Base-by-base conservation (phyloP, 1,140 invertebrate species). In the Anastrepha ludens region DNA sequence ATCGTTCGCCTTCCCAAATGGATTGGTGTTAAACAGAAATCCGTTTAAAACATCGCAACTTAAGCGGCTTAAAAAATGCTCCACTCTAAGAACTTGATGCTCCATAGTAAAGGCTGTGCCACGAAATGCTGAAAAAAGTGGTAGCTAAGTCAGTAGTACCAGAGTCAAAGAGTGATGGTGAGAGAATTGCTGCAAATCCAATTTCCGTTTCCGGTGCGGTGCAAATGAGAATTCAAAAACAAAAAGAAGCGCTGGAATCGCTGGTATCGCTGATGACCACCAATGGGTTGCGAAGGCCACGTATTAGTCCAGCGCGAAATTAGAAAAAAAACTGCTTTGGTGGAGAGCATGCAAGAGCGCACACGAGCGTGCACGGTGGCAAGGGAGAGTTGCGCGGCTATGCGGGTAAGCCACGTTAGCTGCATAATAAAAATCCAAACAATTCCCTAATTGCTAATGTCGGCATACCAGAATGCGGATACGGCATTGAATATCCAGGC, bases 381-480 rank as follows among this genome's bases (percentile, higher is more conserved):
- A 9, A 20, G 74, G 13, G 74, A 17, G 2, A 58, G n/a, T 4
- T 50, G 20, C n/a, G n/a, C 41, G n/a, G 41, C 15, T 81, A 15
- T 50, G 55, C 50, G n/a, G 17, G 47, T 81, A 44, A 58, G 55
- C 3, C 20, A 58, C 58, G 87, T 81, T 81, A 88, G 87, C 81
- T 88, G 87, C 78, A 67, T 81, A 78, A 86, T 78, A 88, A 88
- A 87, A 87, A 89, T 81, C 64, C 88, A 89, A 88, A 89, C 88
- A 90, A 88, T 90, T 89, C 88, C 87, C 89, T 90, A 90, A 90
- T 90, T 90, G 89, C 89, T 87, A 65, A 87, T 89, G 88, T 88
- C 86, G 65, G 87, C 88, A 81, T 17, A 81, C n/a, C 50, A 85
- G 86, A 70, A 44, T 62, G 85, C 44, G 41, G 15, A 41, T 62